Base-by-base conservation (phyloP, 2,113 vertebrate species). In the Sebastes schlegelii region DNA sequence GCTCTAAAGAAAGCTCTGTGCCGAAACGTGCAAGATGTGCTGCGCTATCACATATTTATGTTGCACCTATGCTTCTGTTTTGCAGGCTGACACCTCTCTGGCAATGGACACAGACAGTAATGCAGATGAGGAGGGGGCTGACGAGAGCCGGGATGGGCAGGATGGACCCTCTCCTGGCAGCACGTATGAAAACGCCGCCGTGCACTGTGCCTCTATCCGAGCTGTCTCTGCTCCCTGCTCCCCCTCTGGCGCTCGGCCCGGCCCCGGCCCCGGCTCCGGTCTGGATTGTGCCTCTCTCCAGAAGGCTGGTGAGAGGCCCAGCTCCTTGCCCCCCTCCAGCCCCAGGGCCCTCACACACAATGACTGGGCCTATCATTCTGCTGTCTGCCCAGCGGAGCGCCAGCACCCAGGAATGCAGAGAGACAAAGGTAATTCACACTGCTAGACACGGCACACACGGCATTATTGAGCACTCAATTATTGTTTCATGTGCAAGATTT, bases 81-180 rank as follows among this genome's bases (percentile, higher is more conserved):
- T 77, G 21, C 85, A 95, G 95, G 95, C 93, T 0, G 95, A 95
- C 86, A 84, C 92, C 48, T 94, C 92, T 0, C 88, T 93, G 79
- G 91, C 92, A 6, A 94, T 95, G 70, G 94, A 95, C 80, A 95
- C 95, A n/a, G 94, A 95, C 85, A 95, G 93, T 75, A 95, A 95
- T 67, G 92, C 92, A 49, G 95, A 95, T 2, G 95, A 95, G 75
- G 95, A 95, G 74, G 92, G 82, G 49, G 93, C 90, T 0, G 94
- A 96, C 42, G 94, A 94, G 83, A 95, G 94, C 73, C 91, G 79
- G 70, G 95, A 95, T 1, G 94, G 92, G 79, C 94, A 94, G 86
- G 93, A 91, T 1, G 58, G 90, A 58, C 86, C 86, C 12, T 92
- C 92, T 78, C 91, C 87, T 6, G 52, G 78, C 62, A 64, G 23